A percentile compares a stretch with the other conserved stretches of the same genome.
These are phyloP conservation scores for Drosophila hawaiiensis DNA, from an alignment of 2,888 invertebrate genomes.

Conservation along the genomic window DNA sequence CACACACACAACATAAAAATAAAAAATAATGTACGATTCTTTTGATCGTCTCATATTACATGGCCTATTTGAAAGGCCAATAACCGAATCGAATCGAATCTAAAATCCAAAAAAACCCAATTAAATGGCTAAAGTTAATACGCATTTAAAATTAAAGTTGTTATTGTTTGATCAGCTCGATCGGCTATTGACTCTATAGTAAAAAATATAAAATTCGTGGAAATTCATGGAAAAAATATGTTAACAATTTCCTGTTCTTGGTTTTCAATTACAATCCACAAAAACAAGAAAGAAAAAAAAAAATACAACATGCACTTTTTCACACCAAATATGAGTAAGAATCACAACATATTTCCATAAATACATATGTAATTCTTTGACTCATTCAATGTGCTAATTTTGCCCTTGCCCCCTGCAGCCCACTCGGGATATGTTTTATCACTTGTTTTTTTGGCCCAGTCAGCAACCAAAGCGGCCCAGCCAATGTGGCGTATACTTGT, in stretches of 20 bases:
- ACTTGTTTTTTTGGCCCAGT: conserved; percentile 26
- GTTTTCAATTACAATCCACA: conserved; percentile 57
- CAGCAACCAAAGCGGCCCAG: conserved; percentile 51
- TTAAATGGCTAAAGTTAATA: conserved; percentile 15
- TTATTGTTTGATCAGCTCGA: conserved; percentile 1
- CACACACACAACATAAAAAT: not conserved
- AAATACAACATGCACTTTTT: conserved; percentile 52
- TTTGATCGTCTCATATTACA: not conserved
- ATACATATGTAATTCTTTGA: conserved; percentile 52
- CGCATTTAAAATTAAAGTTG: conserved; percentile 18
- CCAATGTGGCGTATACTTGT: conserved; percentile 68
- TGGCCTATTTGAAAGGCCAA: conserved; percentile 30
- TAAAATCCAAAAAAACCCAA: no score
- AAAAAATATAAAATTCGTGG: conserved; percentile 51
- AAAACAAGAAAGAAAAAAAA: not conserved
- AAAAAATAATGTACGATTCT: not conserved
- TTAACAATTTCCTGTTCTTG: conserved; percentile 73
- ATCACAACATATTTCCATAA: conserved; percentile 23
- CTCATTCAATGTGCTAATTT: conserved; percentile 52
- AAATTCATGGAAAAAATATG: conserved; percentile 53
- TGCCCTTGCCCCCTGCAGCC: not conserved
- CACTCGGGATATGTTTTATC: not conserved
- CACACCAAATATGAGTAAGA: conserved; percentile 59
- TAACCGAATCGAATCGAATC: conserved; percentile 23
- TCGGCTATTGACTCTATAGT: conserved; percentile 62